Conservation (phyloP, 2,113 vertebrate species). For the Brienomyrus brachyistius region DNA sequence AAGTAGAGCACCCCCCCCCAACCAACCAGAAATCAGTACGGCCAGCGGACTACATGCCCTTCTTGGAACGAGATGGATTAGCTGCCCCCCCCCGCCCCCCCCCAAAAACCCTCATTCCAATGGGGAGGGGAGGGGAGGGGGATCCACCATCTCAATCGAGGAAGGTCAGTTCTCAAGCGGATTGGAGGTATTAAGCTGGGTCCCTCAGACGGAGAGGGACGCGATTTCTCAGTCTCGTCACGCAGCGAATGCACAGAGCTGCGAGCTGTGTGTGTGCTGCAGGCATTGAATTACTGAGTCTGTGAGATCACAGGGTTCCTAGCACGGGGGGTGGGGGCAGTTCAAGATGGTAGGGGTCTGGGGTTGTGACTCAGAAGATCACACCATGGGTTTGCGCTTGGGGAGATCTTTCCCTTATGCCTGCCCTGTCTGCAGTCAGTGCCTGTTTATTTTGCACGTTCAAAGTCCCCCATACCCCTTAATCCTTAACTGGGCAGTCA, state of each 20-base stretch:
- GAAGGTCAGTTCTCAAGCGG: background rate
- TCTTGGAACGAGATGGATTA: background rate
- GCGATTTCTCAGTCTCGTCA: background rate
- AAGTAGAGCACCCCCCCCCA: background rate
- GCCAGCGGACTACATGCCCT: background rate
- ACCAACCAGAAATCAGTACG: background rate
- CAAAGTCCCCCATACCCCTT: background rate
- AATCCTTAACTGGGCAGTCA: background rate
- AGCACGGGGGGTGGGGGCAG: background rate
- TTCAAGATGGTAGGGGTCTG: background rate
- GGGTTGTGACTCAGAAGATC: background rate
- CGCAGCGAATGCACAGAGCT: background rate
- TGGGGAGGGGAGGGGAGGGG: background rate
- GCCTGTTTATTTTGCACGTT: background rate
- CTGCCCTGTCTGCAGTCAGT: background rate
- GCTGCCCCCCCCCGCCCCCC: background rate
- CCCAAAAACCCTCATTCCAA: background rate
- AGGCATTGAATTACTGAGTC: background rate
- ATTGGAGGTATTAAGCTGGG: constrained; percentile 1
- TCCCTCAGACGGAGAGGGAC: background rate
- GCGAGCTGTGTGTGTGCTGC: background rate
- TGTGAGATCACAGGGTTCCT: background rate
- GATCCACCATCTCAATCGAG: background rate
- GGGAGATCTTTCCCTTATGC: background rate
- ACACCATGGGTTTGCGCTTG: background rate